A percentile compares a stretch with the other conserved stretches of the same genome.
phyloP scores from a whole-genome alignment of 1,140 invertebrate species.

The Melipona quadrifasciata region DNA sequence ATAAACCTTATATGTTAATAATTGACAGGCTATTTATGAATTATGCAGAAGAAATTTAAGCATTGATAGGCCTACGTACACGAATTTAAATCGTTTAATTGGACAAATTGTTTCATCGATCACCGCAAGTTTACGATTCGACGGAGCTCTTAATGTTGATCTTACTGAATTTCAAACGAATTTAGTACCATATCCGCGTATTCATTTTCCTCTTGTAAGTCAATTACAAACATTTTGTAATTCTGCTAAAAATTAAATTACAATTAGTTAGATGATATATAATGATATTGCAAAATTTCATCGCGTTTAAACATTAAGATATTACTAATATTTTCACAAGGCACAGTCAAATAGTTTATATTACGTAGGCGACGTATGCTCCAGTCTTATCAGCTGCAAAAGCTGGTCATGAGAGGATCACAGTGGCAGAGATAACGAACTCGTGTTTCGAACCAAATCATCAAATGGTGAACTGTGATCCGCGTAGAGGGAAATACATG shows the following conservation, averaged over 20 bases:
- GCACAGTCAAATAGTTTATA: background rate
- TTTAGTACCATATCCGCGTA: slow-evolving; percentile 88
- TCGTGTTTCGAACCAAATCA: slow-evolving; percentile 91
- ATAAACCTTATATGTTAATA: background rate
- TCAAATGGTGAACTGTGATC: slow-evolving; percentile 92
- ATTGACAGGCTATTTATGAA: slow-evolving; percentile 84
- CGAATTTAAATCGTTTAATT: slow-evolving; percentile 85
- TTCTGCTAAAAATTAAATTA: background rate
- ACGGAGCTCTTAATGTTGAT: slow-evolving; percentile 92
- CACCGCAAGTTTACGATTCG: slow-evolving; percentile 91
- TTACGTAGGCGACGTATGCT: slow-evolving; percentile 86
- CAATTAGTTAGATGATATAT: background rate
- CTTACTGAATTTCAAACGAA: slow-evolving; percentile 92
- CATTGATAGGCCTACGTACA: slow-evolving; percentile 86
- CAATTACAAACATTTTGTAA: background rate
- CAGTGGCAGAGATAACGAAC: slow-evolving; percentile 88
- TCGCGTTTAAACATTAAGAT: background rate
- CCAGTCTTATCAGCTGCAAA: slow-evolving; percentile 87
- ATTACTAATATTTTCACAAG: background rate
- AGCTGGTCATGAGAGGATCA: slow-evolving; percentile 87
- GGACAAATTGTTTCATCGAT: slow-evolving; percentile 88
- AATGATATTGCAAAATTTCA: background rate
- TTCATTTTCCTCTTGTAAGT: slow-evolving; percentile 88
- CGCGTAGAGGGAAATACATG: slow-evolving; percentile 87
- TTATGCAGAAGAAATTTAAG: slow-evolving; percentile 85